Percentiles rank a stretch among this genome's conserved stretches.
Conservation (phyloP, 2,113 vertebrate species). For the Scopus umbretta region DNA sequence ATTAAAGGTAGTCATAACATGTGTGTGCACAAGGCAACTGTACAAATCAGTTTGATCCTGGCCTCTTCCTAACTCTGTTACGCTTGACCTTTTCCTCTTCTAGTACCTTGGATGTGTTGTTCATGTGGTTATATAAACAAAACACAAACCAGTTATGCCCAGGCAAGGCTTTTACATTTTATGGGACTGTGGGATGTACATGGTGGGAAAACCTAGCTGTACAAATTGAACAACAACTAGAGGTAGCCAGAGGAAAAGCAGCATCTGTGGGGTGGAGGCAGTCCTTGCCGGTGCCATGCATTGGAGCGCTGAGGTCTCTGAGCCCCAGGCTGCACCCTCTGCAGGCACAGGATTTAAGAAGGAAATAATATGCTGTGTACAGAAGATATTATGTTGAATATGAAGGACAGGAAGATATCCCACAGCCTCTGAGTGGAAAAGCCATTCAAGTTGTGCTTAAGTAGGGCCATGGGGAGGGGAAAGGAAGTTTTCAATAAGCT, state of each 20-base stretch:
- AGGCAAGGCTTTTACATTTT: not conserved
- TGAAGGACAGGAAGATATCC: not conserved
- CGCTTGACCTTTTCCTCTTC: not conserved
- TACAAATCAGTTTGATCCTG: not conserved
- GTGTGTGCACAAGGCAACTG: not conserved
- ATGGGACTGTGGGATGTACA: not conserved
- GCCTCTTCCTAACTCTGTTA: not conserved
- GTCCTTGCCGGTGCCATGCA: fast-evolving
- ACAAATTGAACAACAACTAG: not conserved
- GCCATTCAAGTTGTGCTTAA: not conserved
- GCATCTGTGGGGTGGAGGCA: not conserved
- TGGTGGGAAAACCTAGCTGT: not conserved
- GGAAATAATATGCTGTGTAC: not conserved
- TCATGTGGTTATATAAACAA: not conserved
- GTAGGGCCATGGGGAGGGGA: not conserved
- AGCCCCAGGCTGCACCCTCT: not conserved
- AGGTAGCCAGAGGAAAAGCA: not conserved
- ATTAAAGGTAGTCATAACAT: not conserved
- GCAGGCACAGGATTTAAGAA: not conserved
- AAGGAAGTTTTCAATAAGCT: not conserved
- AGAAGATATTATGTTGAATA: not conserved
- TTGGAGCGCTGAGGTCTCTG: not conserved
- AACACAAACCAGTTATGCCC: not conserved
- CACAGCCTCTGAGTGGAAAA: not conserved
- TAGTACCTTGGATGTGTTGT: not conserved